A percentile compares a stretch with the other conserved stretches of the same genome.
These are phyloP conservation scores for Antheraea yamamai DNA, from an alignment of 2,888 invertebrate species.

Conservation along the genomic window DNA sequence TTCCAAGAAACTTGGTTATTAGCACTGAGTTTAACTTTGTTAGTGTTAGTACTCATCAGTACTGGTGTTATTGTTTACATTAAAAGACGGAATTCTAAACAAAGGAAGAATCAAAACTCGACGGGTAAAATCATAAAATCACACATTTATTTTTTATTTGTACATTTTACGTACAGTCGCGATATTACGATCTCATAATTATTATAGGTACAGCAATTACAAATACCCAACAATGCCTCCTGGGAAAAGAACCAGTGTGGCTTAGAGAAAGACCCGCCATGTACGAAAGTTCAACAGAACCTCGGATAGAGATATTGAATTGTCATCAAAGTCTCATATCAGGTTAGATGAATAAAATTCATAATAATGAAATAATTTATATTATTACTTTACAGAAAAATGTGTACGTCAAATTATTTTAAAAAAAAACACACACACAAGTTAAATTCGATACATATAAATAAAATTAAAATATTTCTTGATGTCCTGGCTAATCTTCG, in stretches of 20 bases:
- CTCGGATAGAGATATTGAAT: slow-evolving; percentile 74
- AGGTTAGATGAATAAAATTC: slow-evolving; percentile 44
- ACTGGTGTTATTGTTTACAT: slow-evolving; percentile 68
- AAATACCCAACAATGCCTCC: slow-evolving; percentile 73
- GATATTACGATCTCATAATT: slow-evolving; percentile 16
- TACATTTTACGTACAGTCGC: slow-evolving; percentile 1
- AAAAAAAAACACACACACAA: no score
- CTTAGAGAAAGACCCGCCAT: slow-evolving; percentile 64
- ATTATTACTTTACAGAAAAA: not conserved
- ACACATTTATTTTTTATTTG: not conserved
- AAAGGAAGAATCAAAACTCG: slow-evolving; percentile 68
- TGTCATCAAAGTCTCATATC: slow-evolving; percentile 72
- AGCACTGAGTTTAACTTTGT: slow-evolving; percentile 67
- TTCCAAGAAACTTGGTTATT: slow-evolving; percentile 79
- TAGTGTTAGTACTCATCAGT: slow-evolving; percentile 66
- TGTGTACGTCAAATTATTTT: not conserved
- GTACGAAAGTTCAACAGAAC: slow-evolving; percentile 73
- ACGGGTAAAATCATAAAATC: slow-evolving; percentile 50
- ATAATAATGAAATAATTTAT: not conserved
- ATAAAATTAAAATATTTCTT: no score
- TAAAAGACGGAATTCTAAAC: slow-evolving; percentile 65
- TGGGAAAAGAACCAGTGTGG: slow-evolving; percentile 77
- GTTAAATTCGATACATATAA: no score
- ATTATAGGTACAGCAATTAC: slow-evolving; percentile 63
- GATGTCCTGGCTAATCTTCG: no score